Percentiles rank a stretch among this genome's conserved stretches.
phyloP scores from a whole-genome alignment of 2,888 invertebrate genomes.

The Lithophane leautieri region DNA sequence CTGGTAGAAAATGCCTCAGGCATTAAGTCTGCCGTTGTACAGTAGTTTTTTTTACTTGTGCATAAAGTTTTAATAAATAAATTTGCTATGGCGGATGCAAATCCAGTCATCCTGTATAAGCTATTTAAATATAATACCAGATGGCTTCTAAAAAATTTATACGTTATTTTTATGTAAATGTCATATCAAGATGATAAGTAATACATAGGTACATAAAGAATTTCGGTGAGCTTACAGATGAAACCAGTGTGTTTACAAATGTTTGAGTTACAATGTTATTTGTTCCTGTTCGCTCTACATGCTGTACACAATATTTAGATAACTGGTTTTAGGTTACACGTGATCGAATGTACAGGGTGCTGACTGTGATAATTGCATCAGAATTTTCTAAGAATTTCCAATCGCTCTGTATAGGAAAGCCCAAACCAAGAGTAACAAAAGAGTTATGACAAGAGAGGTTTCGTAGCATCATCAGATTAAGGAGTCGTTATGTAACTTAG shows the following conservation, averaged over 20 bases:
- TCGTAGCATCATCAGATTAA: neutral
- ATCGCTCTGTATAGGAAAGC: neutral
- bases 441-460: neutral
- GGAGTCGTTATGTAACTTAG: too few relatives aligned
- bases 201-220: conserved; percentile 6
- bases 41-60: too few relatives aligned
- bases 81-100: too few relatives aligned
- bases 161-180: too few relatives aligned
- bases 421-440: neutral
- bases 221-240: neutral
- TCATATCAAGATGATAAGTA: conserved; percentile 14
- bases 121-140: neutral
- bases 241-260: neutral
- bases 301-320: neutral
- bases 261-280: conserved; percentile 13
- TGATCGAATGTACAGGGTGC: neutral
- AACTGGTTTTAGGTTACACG: neutral
- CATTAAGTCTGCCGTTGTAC: too few relatives aligned
- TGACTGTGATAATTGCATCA: neutral
- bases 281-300: conserved; percentile 29
- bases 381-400: neutral
- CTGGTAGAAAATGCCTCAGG: too few relatives aligned
- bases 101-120: neutral
- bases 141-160: too few relatives aligned
- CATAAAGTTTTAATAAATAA: too few relatives aligned